These are phyloP conservation scores for Urocynchramus pylzowi DNA, from an alignment of 2,113 vertebrate genomes.

Conservation along the genomic window DNA sequence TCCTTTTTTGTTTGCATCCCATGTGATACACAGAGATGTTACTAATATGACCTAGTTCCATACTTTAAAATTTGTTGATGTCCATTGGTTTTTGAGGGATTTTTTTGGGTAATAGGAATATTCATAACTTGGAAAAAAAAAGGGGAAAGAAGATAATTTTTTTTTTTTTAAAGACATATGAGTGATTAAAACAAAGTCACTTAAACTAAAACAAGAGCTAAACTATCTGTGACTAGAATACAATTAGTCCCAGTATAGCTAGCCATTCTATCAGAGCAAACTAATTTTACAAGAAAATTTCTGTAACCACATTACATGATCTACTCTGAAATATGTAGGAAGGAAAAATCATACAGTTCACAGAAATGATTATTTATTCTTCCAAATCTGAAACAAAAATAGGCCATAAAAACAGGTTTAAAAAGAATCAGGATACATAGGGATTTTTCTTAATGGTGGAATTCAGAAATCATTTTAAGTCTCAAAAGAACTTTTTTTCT, in stretches of 20 bases:
- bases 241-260: not conserved
- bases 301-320: not conserved
- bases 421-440: not conserved
- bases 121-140: not conserved
- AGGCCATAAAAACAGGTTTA: not conserved
- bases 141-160: not conserved
- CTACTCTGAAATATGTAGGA: not conserved
- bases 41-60: not conserved
- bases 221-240: not conserved
- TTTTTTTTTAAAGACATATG: rapidly evolving
- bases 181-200: not conserved
- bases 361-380: not conserved
- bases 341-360: not conserved
- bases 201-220: not conserved
- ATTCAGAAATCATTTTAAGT: not conserved
- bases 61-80: not conserved
- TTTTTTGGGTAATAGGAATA: not conserved
- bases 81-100: not conserved
- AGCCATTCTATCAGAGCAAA: not conserved
- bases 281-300: not conserved
- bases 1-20: not conserved
- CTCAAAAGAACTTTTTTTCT: not conserved
- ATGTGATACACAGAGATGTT: not conserved
- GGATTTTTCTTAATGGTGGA: not conserved
- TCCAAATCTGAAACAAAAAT: not conserved